Base-by-base conservation (phyloP, 2,797 vertebrate genomes). In the Pipistrellus pygmaeus region DNA sequence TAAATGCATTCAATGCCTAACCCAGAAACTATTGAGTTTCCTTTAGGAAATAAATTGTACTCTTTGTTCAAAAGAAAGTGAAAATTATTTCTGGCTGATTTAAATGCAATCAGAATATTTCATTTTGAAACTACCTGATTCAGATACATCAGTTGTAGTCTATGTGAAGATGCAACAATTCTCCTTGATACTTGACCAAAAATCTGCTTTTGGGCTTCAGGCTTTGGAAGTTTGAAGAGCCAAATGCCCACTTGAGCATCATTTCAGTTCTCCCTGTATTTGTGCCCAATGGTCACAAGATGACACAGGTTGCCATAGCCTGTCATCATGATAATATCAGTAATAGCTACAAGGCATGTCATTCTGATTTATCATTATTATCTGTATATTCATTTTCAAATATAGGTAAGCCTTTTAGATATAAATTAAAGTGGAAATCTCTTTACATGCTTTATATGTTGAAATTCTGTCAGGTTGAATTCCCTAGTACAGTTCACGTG, bases 1-100 rank as follows among this genome's bases (percentile, higher is more conserved):
- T 91, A 83, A 92, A 82, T 69, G 30, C 9, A 81, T 72, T 17
- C 8, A 72, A 71, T 88, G 25, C 3, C 41, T 81, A 81, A 12
- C 53, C 78, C 77, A 96, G 73, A 81, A 85, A 81, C 38, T 17
- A 75, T 4, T 89, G 8, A 66, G 27, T 73, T 88, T 77, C 38
- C 55, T 89, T 75, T 86, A 78, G 62, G 51, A 13, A 86, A 73
- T 75, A 80, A 7, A 51, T 64, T 86, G 27, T 73, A 89, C 38
- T 62, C 72, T 88, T 92, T 85, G 77, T 85, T 85, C 72, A 62
- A 90, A 66, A 96, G 64, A 92, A 95, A 94, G 55, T 92, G 48
- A 92, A 92, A 90, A 76, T 88, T 66, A 77, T 66, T 90, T 81
- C 60, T 82, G 72, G 32, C 21, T 87, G 80, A 77, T 8, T 76